Conservation (phyloP, 2,113 vertebrate species). For the Panthera uncia region DNA sequence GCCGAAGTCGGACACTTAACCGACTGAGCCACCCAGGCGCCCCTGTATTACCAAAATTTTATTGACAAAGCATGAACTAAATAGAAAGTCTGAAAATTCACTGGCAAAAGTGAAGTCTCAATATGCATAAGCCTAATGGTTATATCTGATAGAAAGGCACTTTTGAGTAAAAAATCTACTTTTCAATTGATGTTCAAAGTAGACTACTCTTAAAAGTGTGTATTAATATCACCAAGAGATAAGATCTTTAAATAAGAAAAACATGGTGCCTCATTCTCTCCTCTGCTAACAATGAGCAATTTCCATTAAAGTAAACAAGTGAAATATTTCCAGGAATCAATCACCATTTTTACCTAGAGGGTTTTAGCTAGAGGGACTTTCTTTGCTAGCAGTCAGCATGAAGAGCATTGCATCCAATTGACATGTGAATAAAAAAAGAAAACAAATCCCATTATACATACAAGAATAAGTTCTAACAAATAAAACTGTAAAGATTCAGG, state of each 20-base stretch:
- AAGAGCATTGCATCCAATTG: background rate
- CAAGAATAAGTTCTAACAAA: background rate
- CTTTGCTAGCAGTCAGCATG: background rate
- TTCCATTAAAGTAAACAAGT: background rate
- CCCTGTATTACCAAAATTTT: background rate
- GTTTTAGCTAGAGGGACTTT: background rate
- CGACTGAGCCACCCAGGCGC: too few species aligned
- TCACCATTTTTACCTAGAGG: background rate
- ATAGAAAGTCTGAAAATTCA: background rate
- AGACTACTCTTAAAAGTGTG: background rate
- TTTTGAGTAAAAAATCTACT: background rate
- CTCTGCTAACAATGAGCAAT: background rate
- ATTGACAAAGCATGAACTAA: background rate
- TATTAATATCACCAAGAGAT: background rate
- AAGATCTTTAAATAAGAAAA: background rate
- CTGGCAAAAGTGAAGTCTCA: background rate
- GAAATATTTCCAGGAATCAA: background rate
- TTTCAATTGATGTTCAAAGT: background rate
- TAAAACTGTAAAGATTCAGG: slow-evolving; percentile 4
- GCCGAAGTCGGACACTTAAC: too few species aligned
- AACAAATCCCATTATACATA: background rate
- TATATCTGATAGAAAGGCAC: background rate
- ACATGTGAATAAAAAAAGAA: background rate
- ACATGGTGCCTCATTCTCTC: background rate
- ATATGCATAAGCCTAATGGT: background rate